phyloP scores from a whole-genome alignment of 1,140 invertebrate genomes.

The Fopius arisanus region DNA sequence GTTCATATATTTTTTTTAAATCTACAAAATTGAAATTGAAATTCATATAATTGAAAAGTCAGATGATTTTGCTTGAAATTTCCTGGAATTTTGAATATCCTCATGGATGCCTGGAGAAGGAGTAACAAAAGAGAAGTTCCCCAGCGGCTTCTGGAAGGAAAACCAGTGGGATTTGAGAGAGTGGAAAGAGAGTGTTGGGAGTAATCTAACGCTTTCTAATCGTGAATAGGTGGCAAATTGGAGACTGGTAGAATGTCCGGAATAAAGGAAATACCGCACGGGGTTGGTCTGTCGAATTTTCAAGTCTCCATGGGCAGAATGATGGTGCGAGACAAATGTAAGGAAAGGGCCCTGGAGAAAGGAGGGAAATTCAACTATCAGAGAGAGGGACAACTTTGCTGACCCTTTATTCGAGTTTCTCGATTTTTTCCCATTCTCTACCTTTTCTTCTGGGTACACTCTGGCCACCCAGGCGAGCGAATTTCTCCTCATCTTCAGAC shows the following conservation, averaged over 20 bases:
- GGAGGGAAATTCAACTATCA: background rate
- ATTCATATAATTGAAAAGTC: no score
- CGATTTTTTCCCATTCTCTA: conserved; percentile 13
- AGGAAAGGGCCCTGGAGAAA: background rate
- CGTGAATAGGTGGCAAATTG: conserved; percentile 38
- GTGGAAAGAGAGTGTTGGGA: background rate
- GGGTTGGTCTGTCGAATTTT: background rate
- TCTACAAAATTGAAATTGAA: no score
- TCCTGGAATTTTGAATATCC: background rate
- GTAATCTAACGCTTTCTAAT: conserved; percentile 38
- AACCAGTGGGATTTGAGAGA: background rate
- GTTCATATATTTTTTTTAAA: no score
- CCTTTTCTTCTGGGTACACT: conserved; percentile 19
- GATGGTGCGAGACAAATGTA: conserved; percentile 6
- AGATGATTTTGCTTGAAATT: no score
- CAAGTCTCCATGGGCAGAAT: background rate
- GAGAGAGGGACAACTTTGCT: conserved; percentile 10
- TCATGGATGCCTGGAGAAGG: background rate
- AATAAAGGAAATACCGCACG: conserved; percentile 15
- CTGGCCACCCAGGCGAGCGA: conserved; percentile 13
- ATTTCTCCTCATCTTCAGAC: conserved; percentile 25
- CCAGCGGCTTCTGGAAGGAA: background rate
- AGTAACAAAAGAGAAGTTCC: background rate
- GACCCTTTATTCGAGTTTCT: conserved; percentile 26
- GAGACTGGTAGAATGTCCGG: conserved; percentile 19